These are phyloP conservation scores for Drosophila helvetica DNA, from an alignment of 2,888 invertebrate genomes.

Conservation along the genomic window DNA sequence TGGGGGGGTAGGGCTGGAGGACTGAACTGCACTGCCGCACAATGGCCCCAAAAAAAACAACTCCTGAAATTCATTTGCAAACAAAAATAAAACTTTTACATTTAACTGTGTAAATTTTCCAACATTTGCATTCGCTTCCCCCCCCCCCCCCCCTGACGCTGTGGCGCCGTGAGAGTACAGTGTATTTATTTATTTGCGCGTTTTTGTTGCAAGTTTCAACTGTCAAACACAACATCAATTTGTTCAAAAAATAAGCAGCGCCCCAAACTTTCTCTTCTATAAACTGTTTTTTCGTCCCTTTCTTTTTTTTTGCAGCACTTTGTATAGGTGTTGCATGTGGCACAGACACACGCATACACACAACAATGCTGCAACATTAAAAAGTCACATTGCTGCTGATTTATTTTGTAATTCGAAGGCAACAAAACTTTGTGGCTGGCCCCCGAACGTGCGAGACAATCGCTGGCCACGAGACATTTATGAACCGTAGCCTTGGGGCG, in stretches of 20 bases:
- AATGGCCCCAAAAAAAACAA: constrained; percentile 42
- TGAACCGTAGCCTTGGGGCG: constrained; percentile 53
- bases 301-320: too few relatives aligned
- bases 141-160: too few relatives aligned
- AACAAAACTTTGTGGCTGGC: constrained; percentile 59
- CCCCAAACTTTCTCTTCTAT: constrained; percentile 65
- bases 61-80: constrained; percentile 76
- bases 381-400: constrained; percentile 79
- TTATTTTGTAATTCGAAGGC: constrained; percentile 75
- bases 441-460: constrained; percentile 67
- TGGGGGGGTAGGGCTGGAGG: not conserved
- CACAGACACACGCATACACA: constrained; percentile 34
- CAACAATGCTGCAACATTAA: constrained; percentile 72
- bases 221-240: constrained; percentile 81
- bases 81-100: constrained; percentile 79
- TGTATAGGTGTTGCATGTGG: constrained; percentile 35
- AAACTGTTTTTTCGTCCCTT: constrained; percentile 61
- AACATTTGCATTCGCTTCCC: constrained; percentile 59
- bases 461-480: constrained; percentile 54
- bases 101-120: constrained; percentile 79
- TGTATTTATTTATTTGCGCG: constrained; percentile 66
- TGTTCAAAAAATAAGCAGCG: constrained; percentile 76
- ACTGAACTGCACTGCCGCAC: too few relatives aligned
- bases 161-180: constrained; percentile 11
- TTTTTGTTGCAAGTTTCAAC: constrained; percentile 53